Evolutionary conservation across 2,888 invertebrate species (phyloP).

Genomic region (Drosophila limbata): DNA sequence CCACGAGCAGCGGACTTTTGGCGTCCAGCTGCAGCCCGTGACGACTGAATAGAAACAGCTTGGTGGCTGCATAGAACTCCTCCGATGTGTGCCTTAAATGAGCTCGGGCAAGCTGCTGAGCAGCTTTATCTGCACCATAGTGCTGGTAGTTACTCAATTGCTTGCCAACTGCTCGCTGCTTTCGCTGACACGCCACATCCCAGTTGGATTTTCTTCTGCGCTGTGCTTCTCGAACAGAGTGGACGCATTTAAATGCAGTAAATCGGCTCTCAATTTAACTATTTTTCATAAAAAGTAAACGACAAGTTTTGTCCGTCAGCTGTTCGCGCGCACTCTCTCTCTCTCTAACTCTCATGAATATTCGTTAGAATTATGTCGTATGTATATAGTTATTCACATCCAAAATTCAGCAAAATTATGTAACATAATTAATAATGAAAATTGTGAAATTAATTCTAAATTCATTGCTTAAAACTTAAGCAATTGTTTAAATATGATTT

Average conservation of each 20-base stretch:
- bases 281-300: constrained; percentile 8
- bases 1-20: constrained; percentile 83
- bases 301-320: constrained; percentile 14
- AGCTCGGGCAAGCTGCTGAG: constrained; percentile 94
- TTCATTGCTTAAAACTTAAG: background rate
- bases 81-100: constrained; percentile 94
- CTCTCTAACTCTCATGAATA: too few species aligned
- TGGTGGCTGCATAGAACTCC: constrained; percentile 92
- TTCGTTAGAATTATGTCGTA: too few species aligned
- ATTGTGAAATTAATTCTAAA: too few species aligned
- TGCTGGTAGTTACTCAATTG: constrained; percentile 85
- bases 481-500: too few species aligned
- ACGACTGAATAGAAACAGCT: constrained; percentile 93
- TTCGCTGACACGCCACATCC: constrained; percentile 88
- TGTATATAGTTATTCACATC: too few species aligned
- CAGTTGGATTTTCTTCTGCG: constrained; percentile 93
- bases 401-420: too few species aligned
- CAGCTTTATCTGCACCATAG: constrained; percentile 92
- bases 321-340: too few species aligned
- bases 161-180: constrained; percentile 80
- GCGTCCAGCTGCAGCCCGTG: constrained; percentile 87
- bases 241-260: constrained; percentile 87
- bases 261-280: constrained; percentile 85
- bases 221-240: constrained; percentile 92
- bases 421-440: too few species aligned